Evolutionary conservation across 2,888 invertebrate species (phyloP).

Genomic region (Nymphalis polychloros): DNA sequence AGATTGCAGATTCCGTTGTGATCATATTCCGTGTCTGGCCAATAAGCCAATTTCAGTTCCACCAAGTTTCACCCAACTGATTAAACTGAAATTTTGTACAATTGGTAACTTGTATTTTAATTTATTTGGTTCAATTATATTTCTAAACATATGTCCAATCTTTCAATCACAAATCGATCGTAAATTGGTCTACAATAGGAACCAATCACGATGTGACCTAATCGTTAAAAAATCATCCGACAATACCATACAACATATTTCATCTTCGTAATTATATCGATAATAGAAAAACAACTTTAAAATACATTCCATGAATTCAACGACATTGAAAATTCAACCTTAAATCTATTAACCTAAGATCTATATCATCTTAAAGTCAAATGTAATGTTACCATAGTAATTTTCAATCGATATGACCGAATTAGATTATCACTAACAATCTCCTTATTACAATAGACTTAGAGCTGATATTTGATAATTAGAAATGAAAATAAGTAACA

Average conservation of each 20-base stretch:
- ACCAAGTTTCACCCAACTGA: too few species aligned
- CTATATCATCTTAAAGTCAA: neutral
- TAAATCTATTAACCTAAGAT: constrained; percentile 2
- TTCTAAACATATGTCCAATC: neutral
- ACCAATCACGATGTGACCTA: constrained; percentile 35
- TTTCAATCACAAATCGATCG: neutral
- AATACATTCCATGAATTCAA: neutral
- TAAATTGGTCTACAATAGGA: constrained; percentile 29
- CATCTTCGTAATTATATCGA: constrained; percentile 40
- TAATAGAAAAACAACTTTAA: constrained; percentile 26
- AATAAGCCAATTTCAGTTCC: too few species aligned
- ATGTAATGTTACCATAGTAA: constrained; percentile 1
- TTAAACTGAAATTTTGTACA: too few species aligned
- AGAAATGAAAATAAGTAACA: neutral
- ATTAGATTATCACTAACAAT: neutral
- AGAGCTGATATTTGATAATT: constrained; percentile 13
- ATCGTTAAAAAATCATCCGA: constrained; percentile 36
- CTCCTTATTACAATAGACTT: constrained; percentile 11
- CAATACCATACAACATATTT: constrained; percentile 36
- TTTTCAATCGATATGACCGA: constrained; percentile 16
- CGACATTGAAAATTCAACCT: constrained; percentile 5
- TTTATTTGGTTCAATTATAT: too few species aligned
- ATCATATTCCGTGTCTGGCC: too few species aligned
- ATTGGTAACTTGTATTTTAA: too few species aligned
- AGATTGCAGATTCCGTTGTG: too few species aligned